Evolutionary conservation across 2,797 vertebrate species (phyloP), one percentile per base, ranked within the genome.

Genomic region (Hypotaenidia philippensis): DNA sequence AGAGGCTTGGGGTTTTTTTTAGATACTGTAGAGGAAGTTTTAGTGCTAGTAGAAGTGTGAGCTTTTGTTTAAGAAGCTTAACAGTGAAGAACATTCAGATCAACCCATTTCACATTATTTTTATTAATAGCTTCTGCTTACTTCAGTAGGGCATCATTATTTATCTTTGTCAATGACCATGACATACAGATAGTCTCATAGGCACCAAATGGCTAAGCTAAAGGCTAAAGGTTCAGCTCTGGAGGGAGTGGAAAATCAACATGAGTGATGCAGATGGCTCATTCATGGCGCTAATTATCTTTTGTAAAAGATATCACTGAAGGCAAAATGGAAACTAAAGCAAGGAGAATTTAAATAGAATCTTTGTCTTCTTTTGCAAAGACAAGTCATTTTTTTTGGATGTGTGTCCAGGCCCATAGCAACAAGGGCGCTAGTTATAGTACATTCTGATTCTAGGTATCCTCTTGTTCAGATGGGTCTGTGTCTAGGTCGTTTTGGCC

Each of bases 101-200:
- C 76, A 91, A 8, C 53, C 83, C 69, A 68, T 96, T 92, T 91
- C 94, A 80, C 32, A 40, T 72, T 74, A 90, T 44, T 94, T 96
- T 97, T 97, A 97, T 96, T 96, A 96, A 97, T 97, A 97, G 91
- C 53, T 90, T 47, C 74, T 95, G 72, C 86, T 96, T 96, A 86
- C 85, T 90, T 95, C 83, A 95, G 93, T 65, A 75, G 76, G 27
- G 44, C 53, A 25, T 95, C 95, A 89, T 79, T 96, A 87, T 97
- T 97, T 97, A 94, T 98, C 97, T 96, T 94, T 86, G 93, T 96
- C 97, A 94, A 66, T 83, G 96, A 89, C 89, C 23, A 6, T 82
- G 41, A 94, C 82, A 95, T 95, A 95, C 38, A 57, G 76, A 87
- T 94, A 94, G 91, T 95, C 93, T 95, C 90, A 70, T 23, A 83